Base-by-base conservation (phyloP, 2,888 invertebrate genomes). In the Drosophila algonquin region DNA sequence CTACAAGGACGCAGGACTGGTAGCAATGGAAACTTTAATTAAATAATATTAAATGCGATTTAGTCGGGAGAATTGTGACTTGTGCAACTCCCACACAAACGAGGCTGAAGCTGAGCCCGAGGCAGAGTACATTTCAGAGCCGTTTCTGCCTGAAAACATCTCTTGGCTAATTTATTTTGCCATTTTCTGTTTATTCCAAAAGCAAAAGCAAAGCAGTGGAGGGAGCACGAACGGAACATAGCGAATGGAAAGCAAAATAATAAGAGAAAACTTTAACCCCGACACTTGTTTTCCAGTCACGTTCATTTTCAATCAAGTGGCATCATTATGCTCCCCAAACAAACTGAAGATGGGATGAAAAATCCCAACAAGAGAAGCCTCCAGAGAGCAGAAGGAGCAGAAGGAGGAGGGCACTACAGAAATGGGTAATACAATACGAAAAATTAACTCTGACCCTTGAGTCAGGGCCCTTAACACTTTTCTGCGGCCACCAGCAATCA, bases 221-320 rank as follows among this genome's bases (percentile, higher is more conserved):
- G n/a, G 14, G 52, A 48, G 30, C 30, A 35, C 16, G 48, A 51
- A 50, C 40, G 47, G 63, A 57, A 52, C 35, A 53, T 14, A 40
- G 24, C 21, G 44, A 47, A 50, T 48, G 50, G 46, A 48, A 74
- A 63, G 52, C 58, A 65, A 67, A 64, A 71, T 68, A 55, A 77
- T 69, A 70, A 65, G 55, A 69, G 55, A 58, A 74, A 75, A 67
- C 67, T 67, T 67, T 67, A 67, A 67, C 65, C 62, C 70, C 71
- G 76, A 83, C 86, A 88, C 84, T 89, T 76, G 84, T 90, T 90
- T 90, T 91, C 91, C 88, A 82, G 90, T 91, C 91, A 91, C 91
- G 91, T 91, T 87, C 90, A 78, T 79, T 91, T 91, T 91, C 91
- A 90, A 90, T 91, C 91, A 90, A 89, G 88, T 89, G 87, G 85